These are phyloP conservation scores for Prosapia bicincta DNA, from an alignment of 2,888 invertebrate genomes.

Conservation along the genomic window DNA sequence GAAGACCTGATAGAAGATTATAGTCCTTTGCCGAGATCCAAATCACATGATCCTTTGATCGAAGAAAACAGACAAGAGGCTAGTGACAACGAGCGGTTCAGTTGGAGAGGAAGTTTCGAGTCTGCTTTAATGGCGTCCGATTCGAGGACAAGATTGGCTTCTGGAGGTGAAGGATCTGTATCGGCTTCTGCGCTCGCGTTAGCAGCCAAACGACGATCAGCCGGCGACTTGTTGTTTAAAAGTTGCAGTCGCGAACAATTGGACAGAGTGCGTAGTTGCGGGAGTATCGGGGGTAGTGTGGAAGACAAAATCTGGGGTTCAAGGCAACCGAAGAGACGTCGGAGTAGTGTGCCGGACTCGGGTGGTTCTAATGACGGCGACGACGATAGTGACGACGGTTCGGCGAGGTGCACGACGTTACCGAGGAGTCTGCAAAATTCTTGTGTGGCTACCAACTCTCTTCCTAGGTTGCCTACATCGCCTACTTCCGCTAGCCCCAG, in stretches of 20 bases:
- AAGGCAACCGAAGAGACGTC: conserved; percentile 46
- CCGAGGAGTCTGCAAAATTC: conserved; percentile 57
- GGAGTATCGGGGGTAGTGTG: conserved; percentile 74
- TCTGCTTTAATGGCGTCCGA: conserved; percentile 86
- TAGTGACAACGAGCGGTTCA: conserved; percentile 85
- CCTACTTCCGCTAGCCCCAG: conserved; percentile 52
- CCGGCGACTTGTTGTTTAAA: conserved; percentile 76
- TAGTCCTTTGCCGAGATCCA: conserved; percentile 67
- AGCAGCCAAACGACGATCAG: conserved; percentile 75
- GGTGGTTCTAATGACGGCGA: conserved; percentile 52
- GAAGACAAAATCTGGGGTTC: conserved; percentile 47
- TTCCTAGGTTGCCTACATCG: conserved; percentile 75
- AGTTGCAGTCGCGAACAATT: conserved; percentile 73
- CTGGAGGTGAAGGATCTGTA: conserved; percentile 56
- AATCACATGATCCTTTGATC: conserved; percentile 75
- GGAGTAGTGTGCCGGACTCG: conserved; percentile 58
- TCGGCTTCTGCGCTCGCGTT: conserved; percentile 61
- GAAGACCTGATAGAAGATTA: conserved; percentile 66
- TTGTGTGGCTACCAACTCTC: conserved; percentile 52
- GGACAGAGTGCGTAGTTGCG: conserved; percentile 73
- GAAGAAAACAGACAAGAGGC: conserved; percentile 63
- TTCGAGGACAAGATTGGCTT: conserved; percentile 63
- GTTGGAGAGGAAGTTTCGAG: conserved; percentile 90
- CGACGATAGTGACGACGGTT: conserved; percentile 51
- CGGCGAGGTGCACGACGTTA: conserved; percentile 54